Percentiles rank a stretch among this genome's conserved stretches.
Evolutionary conservation across 2,888 invertebrate genomes (phyloP).

Genomic region (Sesia apiformis): DNA sequence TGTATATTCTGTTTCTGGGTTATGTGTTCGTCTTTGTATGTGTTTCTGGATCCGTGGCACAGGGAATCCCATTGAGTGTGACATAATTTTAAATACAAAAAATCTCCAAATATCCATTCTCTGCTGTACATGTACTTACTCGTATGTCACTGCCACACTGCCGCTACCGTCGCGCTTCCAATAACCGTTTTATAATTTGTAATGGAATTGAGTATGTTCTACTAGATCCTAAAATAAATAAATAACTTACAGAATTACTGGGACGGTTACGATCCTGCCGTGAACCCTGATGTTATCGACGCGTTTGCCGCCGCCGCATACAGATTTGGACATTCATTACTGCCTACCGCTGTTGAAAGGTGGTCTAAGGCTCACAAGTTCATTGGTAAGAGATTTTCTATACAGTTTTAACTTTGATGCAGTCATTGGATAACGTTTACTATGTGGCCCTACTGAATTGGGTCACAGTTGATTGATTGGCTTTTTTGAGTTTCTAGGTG

Average conservation of each 20-base stretch:
- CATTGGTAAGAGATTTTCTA: slow-evolving; percentile 76
- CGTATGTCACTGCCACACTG: too few relatives aligned
- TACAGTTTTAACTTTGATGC: not conserved
- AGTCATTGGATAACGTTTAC: not conserved
- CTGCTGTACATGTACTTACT: too few relatives aligned
- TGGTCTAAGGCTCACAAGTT: slow-evolving; percentile 97
- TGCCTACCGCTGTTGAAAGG: slow-evolving; percentile 92
- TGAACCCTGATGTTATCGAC: slow-evolving; percentile 92
- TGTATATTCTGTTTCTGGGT: too few relatives aligned
- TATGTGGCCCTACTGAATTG: too few relatives aligned
- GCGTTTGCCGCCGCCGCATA: slow-evolving; percentile 95
- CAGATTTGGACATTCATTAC: slow-evolving; percentile 91
- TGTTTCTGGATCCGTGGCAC: too few relatives aligned
- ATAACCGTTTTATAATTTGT: too few relatives aligned
- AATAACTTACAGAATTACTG: slow-evolving; percentile 79
- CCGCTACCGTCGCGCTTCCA: too few relatives aligned
- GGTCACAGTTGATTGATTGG: not conserved
- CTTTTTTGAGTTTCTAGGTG: not conserved
- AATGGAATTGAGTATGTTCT: not conserved
- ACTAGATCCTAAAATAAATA: not conserved
- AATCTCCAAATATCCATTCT: too few relatives aligned
- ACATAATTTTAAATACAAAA: too few relatives aligned
- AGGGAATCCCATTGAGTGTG: too few relatives aligned
- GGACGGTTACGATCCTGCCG: slow-evolving; percentile 87
- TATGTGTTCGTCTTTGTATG: too few relatives aligned